Evolutionary conservation across 2,113 vertebrate genomes (phyloP).

Genomic region (Prochilodus magdalenae): DNA sequence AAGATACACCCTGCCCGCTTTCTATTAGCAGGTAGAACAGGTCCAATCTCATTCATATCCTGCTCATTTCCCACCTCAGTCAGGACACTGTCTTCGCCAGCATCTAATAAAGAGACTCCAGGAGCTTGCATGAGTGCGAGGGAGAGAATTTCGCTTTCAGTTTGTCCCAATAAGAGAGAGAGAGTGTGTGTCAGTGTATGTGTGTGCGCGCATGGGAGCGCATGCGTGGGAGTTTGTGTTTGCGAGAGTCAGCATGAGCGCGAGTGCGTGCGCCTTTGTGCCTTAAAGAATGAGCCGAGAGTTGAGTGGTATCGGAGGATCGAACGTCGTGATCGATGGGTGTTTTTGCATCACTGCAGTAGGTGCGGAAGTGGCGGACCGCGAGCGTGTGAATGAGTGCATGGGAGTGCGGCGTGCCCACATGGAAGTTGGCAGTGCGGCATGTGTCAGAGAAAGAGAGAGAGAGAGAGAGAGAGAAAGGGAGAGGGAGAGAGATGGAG

Average conservation of each 20-base stretch:
- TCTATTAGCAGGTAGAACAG: constrained; percentile 25
- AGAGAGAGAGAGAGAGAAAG: constrained; percentile 13
- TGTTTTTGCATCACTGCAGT: constrained; percentile 14
- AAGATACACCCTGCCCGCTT: constrained; percentile 1
- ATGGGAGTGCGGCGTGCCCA: constrained; percentile 22
- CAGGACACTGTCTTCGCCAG: not conserved
- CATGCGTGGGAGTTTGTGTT: not conserved
- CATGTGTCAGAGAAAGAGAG: constrained; percentile 41
- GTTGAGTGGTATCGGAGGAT: not conserved
- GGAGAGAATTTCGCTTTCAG: not conserved
- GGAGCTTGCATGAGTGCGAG: not conserved
- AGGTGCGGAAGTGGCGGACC: not conserved
- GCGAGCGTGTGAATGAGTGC: constrained; percentile 22
- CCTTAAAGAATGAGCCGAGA: not conserved
- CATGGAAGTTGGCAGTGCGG: constrained; percentile 46
- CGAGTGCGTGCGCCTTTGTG: not conserved
- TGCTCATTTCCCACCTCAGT: not conserved
- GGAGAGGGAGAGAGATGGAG: constrained; percentile 7
- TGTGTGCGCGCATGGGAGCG: not conserved
- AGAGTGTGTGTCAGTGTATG: no score
- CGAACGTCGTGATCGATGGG: not conserved
- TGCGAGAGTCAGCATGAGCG: not conserved
- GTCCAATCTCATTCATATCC: constrained; percentile 3
- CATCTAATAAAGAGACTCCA: not conserved
- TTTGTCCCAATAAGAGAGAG: not conserved